A percentile compares a stretch with the other conserved stretches of the same genome.
phyloP scores from a whole-genome alignment of 1,140 invertebrate genomes.

The Oedothorax gibbosus region DNA sequence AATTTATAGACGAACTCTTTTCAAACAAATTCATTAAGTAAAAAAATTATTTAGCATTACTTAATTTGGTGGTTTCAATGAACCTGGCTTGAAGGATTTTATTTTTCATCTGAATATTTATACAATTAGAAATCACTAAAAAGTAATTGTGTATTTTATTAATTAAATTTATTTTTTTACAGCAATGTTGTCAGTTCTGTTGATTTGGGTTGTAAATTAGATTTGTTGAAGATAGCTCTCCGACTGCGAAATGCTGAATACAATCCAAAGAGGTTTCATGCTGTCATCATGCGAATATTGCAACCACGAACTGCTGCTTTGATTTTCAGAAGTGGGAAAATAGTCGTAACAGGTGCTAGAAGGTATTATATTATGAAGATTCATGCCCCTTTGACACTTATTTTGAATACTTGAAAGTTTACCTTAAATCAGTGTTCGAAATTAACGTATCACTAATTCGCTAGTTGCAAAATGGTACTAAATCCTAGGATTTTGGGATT shows the following conservation, averaged over 20 bases:
- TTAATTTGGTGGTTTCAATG: no score
- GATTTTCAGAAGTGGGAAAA: constrained; percentile 53
- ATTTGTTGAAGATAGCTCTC: constrained; percentile 45
- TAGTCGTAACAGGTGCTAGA: constrained; percentile 54
- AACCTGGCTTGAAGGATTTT: no score
- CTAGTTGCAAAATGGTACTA: no score
- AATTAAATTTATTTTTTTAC: not conserved
- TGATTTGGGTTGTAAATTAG: constrained; percentile 45
- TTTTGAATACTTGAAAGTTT: not conserved
- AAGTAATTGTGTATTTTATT: not conserved
- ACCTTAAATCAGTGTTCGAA: not conserved
- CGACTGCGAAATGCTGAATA: constrained; percentile 54
- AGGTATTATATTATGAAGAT: constrained; percentile 22
- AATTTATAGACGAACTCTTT: no score
- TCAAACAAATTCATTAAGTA: no score
- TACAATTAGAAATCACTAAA: not conserved
- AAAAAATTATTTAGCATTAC: no score
- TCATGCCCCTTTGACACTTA: not conserved
- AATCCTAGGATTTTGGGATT: no score
- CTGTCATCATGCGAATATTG: constrained; percentile 49
- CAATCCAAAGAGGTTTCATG: constrained; percentile 53
- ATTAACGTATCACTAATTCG: no score
- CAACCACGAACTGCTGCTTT: constrained; percentile 43
- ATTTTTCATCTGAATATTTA: not conserved
- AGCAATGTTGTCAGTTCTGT: constrained; percentile 55